Conservation (phyloP, 2,797 vertebrate species). For the Arvicola amphibius region DNA sequence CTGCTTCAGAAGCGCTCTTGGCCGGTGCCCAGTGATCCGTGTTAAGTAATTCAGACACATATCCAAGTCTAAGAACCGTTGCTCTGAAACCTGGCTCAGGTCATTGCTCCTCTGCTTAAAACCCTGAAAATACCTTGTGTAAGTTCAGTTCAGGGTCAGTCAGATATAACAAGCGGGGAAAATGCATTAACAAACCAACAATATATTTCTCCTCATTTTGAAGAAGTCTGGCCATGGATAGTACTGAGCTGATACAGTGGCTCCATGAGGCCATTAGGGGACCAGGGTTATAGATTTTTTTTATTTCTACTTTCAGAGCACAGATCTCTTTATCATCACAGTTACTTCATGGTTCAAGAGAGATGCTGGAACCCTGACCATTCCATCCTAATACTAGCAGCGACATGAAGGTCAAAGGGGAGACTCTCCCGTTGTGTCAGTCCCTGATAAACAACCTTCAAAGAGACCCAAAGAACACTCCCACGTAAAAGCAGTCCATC, state of each 20-base stretch:
- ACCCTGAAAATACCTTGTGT: neutral
- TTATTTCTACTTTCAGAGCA: neutral
- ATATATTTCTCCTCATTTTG: neutral
- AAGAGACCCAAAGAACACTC: neutral
- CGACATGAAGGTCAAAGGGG: neutral
- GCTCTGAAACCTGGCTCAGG: neutral
- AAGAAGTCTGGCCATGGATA: neutral
- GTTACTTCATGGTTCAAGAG: neutral
- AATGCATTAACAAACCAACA: neutral
- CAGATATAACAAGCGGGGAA: neutral
- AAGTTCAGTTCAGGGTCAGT: neutral
- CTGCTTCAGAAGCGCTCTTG: neutral
- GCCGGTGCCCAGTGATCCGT: neutral
- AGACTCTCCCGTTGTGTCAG: neutral
- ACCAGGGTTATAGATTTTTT: neutral
- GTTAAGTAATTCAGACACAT: neutral
- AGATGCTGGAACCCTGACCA: neutral
- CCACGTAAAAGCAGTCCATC: neutral
- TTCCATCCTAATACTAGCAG: neutral
- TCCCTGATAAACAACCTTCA: neutral
- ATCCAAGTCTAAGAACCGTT: neutral
- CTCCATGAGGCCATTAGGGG: neutral
- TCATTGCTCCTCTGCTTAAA: constrained; percentile 34
- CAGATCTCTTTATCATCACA: neutral
- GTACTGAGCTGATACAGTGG: neutral